Base-by-base conservation (phyloP, 2,113 vertebrate species). In the Percopsis transmontana region DNA sequence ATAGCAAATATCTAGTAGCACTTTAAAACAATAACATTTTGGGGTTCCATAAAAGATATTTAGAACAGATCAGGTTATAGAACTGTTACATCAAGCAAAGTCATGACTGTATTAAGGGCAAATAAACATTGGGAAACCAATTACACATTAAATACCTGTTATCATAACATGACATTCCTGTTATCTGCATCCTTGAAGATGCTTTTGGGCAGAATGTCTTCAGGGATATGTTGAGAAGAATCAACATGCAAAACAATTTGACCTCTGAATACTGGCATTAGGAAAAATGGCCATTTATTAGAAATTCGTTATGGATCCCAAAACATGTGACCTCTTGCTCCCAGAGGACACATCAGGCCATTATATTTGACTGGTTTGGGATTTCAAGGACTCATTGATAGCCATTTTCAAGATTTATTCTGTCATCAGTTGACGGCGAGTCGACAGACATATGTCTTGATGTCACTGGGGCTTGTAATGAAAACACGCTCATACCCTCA, bases 201-300 rank as follows among this genome's bases (percentile, higher is more conserved):
- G 40, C 13, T 19, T n/a, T 47, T 13, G 14, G 15, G 58, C 18
- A 65, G 57, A 40, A 27, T 48, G 21, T 61, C 21, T 55, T 50
- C n/a, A 55, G 40, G 67, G 59, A 60, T 21, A 68, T 23, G 0
- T 33, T 15, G 11, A 1, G 21, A 14, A 56, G 53, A 54, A 61
- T 83, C 51, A 86, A 69, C 83, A 89, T 84, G 66, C 80, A 78
- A n/a, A 90, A 87, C 85, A 90, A 88, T 89, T 76, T 86, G 88
- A 89, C 89, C 91, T 82, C 81, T 75, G 23, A 9, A 81, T 75
- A 69, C 60, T 19, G 66, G 68, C 74, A 60, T 80, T 66, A 69
- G 68, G 39, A 82, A 83, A 85, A 79, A 79, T 59, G 81, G 69
- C 76, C 84, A 87, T 91, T 88, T 86, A 86, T 89, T 81, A 80